Conservation (phyloP, 2,797 vertebrate species). For the Melanotaenia parkinsoni region DNA sequence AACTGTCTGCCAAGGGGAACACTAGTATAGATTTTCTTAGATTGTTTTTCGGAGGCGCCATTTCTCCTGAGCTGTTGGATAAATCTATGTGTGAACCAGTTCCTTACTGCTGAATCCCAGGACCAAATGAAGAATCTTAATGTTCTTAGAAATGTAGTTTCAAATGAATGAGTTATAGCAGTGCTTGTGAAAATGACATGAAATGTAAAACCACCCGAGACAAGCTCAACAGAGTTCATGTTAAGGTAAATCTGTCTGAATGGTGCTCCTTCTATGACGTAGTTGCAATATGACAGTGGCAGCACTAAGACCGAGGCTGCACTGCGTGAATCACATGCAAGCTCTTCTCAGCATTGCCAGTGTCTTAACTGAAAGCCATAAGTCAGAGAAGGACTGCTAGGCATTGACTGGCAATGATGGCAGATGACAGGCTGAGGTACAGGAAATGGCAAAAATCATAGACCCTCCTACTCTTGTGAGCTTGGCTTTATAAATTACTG, state of each 20-base stretch:
- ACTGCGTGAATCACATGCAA: constrained; percentile 29
- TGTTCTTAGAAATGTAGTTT: constrained; percentile 30
- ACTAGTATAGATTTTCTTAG: constrained; percentile 23
- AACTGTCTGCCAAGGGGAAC: constrained; percentile 54
- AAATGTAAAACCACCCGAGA: constrained; percentile 33
- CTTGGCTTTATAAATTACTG: constrained; percentile 48
- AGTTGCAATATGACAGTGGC: constrained; percentile 41
- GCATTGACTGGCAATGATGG: constrained; percentile 38
- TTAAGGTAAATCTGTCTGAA: constrained; percentile 44
- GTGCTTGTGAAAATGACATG: constrained; percentile 28
- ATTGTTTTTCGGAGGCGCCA: constrained; percentile 40
- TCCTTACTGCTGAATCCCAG: constrained; percentile 43
- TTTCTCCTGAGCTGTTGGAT: constrained; percentile 33
- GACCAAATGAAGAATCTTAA: constrained; percentile 63
- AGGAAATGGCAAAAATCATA: constrained; percentile 12
- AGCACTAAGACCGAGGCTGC: constrained; percentile 37
- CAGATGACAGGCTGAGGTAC: constrained; percentile 42
- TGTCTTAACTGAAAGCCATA: constrained; percentile 72
- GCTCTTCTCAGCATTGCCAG: constrained; percentile 38
- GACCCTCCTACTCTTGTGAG: constrained; percentile 35
- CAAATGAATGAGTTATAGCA: constrained; percentile 27
- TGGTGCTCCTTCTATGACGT: constrained; percentile 53
- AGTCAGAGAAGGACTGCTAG: constrained; percentile 47
- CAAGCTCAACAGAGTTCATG: constrained; percentile 19
- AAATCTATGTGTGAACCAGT: constrained; percentile 29